Conservation (phyloP, 2,113 vertebrate genomes). For the Bubo bubo region DNA sequence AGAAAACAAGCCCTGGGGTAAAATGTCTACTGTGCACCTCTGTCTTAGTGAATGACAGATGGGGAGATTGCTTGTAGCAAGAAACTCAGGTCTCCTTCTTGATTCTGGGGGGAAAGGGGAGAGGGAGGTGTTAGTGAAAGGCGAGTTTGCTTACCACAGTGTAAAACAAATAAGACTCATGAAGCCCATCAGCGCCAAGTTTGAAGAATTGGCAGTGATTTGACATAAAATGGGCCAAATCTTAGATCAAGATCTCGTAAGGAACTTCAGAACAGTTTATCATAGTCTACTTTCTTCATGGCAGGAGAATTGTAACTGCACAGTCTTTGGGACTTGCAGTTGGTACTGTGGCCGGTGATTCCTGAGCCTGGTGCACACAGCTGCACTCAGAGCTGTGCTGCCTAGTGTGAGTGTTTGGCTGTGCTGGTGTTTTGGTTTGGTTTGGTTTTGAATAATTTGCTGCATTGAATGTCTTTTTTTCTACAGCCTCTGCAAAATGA, state of each 20-base stretch:
- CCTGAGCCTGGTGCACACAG: rapidly evolving
- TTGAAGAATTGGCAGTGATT: neutral
- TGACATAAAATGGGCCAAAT: neutral
- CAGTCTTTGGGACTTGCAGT: neutral
- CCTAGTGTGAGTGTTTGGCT: rapidly evolving
- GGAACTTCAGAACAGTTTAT: neutral
- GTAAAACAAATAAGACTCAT: rapidly evolving
- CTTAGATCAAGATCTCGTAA: neutral
- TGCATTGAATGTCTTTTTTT: neutral
- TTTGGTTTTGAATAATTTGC: neutral
- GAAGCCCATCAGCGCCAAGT: rapidly evolving
- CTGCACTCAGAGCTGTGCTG: neutral
- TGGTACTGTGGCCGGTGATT: neutral
- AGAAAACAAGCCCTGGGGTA: neutral
- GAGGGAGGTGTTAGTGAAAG: neutral
- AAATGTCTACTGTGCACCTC: neutral
- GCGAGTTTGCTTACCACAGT: neutral
- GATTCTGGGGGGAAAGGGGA: neutral
- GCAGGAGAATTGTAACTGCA: neutral
- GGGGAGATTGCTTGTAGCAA: neutral
- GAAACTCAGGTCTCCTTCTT: neutral
- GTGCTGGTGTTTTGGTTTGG: neutral
- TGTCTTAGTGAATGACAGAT: neutral
- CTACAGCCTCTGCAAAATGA: neutral
- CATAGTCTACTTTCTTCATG: neutral